Conservation (phyloP, 2,113 vertebrate species). For the Gambusia affinis region DNA sequence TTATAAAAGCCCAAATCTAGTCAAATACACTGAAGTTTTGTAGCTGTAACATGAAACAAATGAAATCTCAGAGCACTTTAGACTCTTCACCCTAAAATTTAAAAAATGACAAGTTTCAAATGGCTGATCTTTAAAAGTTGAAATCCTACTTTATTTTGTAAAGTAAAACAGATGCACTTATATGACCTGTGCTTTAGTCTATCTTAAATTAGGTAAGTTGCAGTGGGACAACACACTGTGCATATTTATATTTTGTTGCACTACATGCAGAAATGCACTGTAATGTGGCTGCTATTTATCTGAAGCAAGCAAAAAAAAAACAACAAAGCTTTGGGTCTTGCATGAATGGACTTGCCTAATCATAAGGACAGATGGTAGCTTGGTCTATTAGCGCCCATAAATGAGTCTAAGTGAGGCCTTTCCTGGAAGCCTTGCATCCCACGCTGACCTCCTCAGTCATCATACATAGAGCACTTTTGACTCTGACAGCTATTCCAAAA, state of each 20-base stretch:
- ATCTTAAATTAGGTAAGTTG: neutral
- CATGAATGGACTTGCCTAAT: constrained; percentile 46
- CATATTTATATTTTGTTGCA: constrained; percentile 3
- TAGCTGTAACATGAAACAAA: no score
- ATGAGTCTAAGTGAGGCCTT: constrained; percentile 69
- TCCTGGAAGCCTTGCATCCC: constrained; percentile 61
- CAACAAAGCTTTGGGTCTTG: constrained; percentile 41
- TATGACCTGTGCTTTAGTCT: neutral
- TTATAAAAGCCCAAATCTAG: no score
- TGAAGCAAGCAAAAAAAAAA: constrained; percentile 29
- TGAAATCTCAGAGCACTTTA: neutral
- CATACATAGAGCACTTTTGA: constrained; percentile 46
- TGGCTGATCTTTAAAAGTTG: constrained; percentile 8
- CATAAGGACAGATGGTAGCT: constrained; percentile 70
- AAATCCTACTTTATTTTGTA: neutral
- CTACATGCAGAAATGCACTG: neutral
- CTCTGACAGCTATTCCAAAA: constrained; percentile 59
- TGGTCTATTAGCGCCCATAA: constrained; percentile 70
- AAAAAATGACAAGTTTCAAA: neutral
- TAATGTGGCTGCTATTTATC: constrained; percentile 5
- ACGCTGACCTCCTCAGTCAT: constrained; percentile 51
- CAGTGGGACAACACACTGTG: neutral
- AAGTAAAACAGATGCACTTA: constrained; percentile 4
- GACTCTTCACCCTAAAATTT: neutral
- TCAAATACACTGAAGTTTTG: no score